Conservation (phyloP, 2,888 invertebrate species). For the Barypeithes pellucidus region DNA sequence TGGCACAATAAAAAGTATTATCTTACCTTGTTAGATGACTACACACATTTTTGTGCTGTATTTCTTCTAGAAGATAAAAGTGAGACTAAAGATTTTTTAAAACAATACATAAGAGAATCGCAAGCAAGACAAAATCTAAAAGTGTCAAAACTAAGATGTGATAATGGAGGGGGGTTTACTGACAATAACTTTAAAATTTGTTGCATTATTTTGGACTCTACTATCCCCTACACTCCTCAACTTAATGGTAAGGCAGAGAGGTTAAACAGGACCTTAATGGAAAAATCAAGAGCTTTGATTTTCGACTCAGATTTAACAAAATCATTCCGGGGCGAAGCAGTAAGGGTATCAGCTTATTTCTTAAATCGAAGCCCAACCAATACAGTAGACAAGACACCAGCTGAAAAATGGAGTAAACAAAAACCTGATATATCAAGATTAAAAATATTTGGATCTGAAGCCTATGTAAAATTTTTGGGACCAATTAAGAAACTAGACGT, state of each 20-base stretch:
- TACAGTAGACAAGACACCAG: not conserved
- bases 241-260: slow-evolving; percentile 54
- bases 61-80: slow-evolving; percentile 46
- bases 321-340: not conserved
- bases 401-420: not conserved
- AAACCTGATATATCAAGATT: not conserved
- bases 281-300: not conserved
- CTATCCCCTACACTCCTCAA: slow-evolving; percentile 40
- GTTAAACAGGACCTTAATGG: slow-evolving; percentile 46
- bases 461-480: slow-evolving; percentile 53
- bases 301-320: not conserved
- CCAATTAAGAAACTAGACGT: slow-evolving; percentile 60
- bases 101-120: slow-evolving; percentile 53
- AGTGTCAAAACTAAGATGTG: slow-evolving; percentile 54
- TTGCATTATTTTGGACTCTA: slow-evolving; percentile 42
- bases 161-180: slow-evolving; percentile 51
- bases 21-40: not conserved
- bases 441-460: not conserved
- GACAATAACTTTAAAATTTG: not conserved
- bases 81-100: slow-evolving; percentile 51
- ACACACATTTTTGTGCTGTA: not conserved
- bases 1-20: not conserved
- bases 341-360: not conserved
- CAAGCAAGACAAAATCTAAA: slow-evolving; percentile 53
- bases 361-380: not conserved